phyloP scores from a whole-genome alignment of 2,113 vertebrate species.

The Python bivittatus region DNA sequence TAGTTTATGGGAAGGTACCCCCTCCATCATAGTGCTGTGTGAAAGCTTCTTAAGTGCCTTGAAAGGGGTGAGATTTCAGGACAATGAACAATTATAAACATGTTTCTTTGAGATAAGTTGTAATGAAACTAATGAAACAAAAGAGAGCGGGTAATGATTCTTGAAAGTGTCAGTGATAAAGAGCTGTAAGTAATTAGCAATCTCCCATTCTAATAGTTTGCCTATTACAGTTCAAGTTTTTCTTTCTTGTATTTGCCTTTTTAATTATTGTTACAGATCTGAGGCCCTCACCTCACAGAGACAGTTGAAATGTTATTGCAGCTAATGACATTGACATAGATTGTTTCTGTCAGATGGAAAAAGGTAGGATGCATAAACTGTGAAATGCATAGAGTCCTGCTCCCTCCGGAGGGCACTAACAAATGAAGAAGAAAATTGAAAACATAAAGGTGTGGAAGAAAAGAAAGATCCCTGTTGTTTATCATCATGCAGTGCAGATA shows the following conservation, averaged over 20 bases:
- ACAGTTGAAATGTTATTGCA: slow-evolving; percentile 39
- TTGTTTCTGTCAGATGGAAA: slow-evolving; percentile 20
- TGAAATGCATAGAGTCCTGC: neutral
- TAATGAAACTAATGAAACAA: slow-evolving; percentile 23
- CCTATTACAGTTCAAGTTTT: slow-evolving; percentile 17
- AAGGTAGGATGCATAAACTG: slow-evolving; percentile 19
- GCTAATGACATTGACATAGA: slow-evolving; percentile 21
- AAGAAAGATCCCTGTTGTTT: neutral
- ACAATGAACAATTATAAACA: slow-evolving; percentile 12
- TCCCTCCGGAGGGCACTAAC: neutral
- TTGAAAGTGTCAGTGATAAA: slow-evolving; percentile 29
- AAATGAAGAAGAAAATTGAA: slow-evolving; percentile 34
- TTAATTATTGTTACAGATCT: slow-evolving; percentile 35
- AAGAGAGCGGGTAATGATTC: slow-evolving; percentile 30
- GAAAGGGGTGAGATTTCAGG: slow-evolving; percentile 4
- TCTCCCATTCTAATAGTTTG: slow-evolving; percentile 11
- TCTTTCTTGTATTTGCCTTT: slow-evolving; percentile 23
- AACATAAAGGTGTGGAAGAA: neutral
- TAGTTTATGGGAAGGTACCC: neutral
- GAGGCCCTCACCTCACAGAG: slow-evolving; percentile 32
- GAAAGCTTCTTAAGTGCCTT: neutral
- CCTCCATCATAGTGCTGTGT: neutral
- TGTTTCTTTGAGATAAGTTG: slow-evolving; percentile 18
- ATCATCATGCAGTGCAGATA: neutral
- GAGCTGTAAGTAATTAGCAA: slow-evolving; percentile 30